Base-by-base conservation (phyloP, 2,888 invertebrate genomes). In the Lepidocyrtoides sp. region DNA sequence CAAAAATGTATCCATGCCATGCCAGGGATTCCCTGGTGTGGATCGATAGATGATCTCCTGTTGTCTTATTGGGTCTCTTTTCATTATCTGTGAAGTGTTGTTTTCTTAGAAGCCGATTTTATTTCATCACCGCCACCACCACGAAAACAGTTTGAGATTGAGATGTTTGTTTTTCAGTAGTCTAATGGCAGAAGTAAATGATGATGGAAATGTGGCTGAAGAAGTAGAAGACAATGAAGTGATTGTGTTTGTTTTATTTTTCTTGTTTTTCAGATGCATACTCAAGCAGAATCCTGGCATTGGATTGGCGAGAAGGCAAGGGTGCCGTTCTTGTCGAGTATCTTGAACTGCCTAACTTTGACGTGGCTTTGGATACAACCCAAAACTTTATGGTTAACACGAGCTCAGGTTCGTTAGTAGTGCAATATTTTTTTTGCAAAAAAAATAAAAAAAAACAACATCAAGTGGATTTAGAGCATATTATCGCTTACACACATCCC, bases 311-410 rank as follows among this genome's bases (percentile, higher is more conserved):
- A 23, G 93, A 93, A 36, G 92, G 92, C n/a, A 93, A 92, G 69
- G 94, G 94, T 60, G 94, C 94, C 20, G 83, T 92, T 12, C 91
- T 94, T 4, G 93, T 93, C 2, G 93, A 93, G 88, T 92, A 93
- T 66, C 87, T 94, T 63, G 92, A 93, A 57, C 92, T 94, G 44
- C 94, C 94, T 17, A 94, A 94, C 82, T 94, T 94, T 86, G 93
- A 94, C 91, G 93, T 94, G 77, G 91, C 91, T 89, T 92, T 94
- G 92, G 94, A 94, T 63, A 93, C 91, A 8, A 93, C 93, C 79
- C 92, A 92, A 85, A 94, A 93, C 66, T 94, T 93, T 69, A 72
- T 84, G 32, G 93, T 93, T 48, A 93, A 91, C 44, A 94, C 94
- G 1, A 90, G 92, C 63, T 93, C 94, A 86, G 94, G 94, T 94